Percentiles rank a stretch among this genome's conserved stretches.
phyloP scores from a whole-genome alignment of 2,888 invertebrate genomes.

The Eudasyphora cyanicolor region DNA sequence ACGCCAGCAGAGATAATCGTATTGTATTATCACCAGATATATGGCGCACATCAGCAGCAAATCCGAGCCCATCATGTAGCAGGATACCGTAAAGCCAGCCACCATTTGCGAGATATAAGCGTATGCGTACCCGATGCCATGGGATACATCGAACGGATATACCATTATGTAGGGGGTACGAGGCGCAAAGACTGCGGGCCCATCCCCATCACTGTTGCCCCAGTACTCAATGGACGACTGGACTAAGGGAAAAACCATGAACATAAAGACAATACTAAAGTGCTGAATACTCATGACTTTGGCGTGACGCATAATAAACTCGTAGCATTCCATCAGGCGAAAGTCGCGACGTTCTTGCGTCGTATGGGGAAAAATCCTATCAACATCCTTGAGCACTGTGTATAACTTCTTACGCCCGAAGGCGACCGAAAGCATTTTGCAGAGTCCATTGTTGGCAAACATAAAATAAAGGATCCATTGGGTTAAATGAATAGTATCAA shows the following conservation, averaged over 20 bases:
- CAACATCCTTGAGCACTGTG: constrained; percentile 45
- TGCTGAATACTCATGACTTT: constrained; percentile 56
- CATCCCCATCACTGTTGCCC: background rate
- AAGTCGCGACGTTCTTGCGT: constrained; percentile 40
- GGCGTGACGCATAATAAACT: constrained; percentile 44
- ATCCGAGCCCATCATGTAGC: constrained; percentile 66
- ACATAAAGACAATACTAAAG: constrained; percentile 61
- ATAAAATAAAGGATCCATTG: constrained; percentile 33
- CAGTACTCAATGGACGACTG: constrained; percentile 66
- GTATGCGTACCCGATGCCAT: constrained; percentile 28
- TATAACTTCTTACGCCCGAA: constrained; percentile 32
- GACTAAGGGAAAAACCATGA: constrained; percentile 64
- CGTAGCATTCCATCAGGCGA: constrained; percentile 54
- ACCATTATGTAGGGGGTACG: constrained; percentile 63
- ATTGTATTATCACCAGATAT: constrained; percentile 67
- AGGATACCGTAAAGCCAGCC: constrained; percentile 44
- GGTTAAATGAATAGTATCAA: constrained; percentile 5
- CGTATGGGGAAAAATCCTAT: constrained; percentile 55
- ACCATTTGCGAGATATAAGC: constrained; percentile 58
- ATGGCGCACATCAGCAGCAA: constrained; percentile 63
- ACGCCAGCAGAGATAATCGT: constrained; percentile 60
- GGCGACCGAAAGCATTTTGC: constrained; percentile 33
- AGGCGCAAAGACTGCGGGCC: constrained; percentile 20
- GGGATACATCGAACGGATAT: constrained; percentile 64
- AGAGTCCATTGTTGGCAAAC: constrained; percentile 28